Percentiles rank a stretch among this genome's conserved stretches.
Conservation (phyloP, 1,140 invertebrate genomes). For the Ceratoteleas bidentatus region DNA sequence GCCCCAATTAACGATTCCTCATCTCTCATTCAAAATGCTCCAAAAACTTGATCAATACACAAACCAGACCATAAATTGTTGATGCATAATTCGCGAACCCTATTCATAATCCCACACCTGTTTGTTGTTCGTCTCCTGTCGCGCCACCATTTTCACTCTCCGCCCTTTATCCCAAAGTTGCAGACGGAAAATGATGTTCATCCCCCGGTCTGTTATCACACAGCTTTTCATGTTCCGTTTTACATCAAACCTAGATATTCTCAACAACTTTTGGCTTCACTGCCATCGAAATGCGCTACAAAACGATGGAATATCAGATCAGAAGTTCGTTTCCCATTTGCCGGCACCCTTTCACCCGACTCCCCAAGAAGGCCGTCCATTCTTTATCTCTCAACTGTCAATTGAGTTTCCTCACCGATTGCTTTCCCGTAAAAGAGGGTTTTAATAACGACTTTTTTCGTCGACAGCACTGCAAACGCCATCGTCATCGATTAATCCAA, state of each 20-base stretch:
- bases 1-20: no score
- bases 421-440: conserved; percentile 11
- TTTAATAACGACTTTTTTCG: conserved; percentile 16
- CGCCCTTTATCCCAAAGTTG: no score
- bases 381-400: conserved; percentile 7
- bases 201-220: no score
- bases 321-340: conserved; percentile 34
- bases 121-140: no score
- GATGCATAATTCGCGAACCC: no score
- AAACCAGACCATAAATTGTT: no score
- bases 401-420: conserved; percentile 6
- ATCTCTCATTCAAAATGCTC: no score
- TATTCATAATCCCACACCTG: no score
- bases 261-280: conserved; percentile 1
- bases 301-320: conserved; percentile 23
- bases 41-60: no score
- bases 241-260: conserved; percentile 2
- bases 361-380: conserved; percentile 4
- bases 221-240: not conserved
- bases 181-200: no score
- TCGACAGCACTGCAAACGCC: conserved; percentile 22
- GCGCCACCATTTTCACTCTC: no score
- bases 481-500: no score
- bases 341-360: not conserved
- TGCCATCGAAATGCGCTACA: not conserved